Evolutionary conservation across 2,113 vertebrate species (phyloP).

Genomic region (Pseudorhombus dupliciocellatus): DNA sequence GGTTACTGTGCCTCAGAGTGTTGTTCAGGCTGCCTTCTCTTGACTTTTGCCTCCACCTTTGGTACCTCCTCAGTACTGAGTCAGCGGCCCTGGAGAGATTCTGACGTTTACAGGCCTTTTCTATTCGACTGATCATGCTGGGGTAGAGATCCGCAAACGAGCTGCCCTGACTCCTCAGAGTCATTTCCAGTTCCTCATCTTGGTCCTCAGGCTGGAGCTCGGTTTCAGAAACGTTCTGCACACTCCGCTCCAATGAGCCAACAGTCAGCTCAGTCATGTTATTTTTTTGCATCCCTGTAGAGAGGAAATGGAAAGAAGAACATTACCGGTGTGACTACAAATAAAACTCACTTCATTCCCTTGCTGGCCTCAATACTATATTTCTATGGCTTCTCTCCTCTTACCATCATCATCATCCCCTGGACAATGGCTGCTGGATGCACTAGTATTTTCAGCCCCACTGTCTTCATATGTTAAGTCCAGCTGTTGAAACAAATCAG

Average conservation of each 20-base stretch:
- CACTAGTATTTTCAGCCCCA: not conserved
- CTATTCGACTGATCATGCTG: conserved; percentile 72
- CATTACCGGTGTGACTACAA: not conserved
- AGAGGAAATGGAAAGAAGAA: not conserved
- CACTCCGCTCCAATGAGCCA: conserved; percentile 36
- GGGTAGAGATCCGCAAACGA: conserved; percentile 76
- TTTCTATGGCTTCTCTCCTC: not conserved
- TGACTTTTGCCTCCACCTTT: conserved; percentile 53
- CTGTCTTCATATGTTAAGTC: not conserved
- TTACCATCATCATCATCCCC: conserved; percentile 26
- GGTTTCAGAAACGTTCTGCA: not conserved
- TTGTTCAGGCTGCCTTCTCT: conserved; percentile 18
- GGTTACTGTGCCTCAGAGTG: not conserved
- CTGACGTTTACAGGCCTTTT: conserved; percentile 55
- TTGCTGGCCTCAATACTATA: too few relatives aligned
- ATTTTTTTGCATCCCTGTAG: conserved; percentile 36
- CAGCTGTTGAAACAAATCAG: conserved; percentile 36
- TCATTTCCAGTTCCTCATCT: conserved; percentile 72
- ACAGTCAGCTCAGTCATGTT: conserved; percentile 13
- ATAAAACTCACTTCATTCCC: not conserved
- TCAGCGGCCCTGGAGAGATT: conserved; percentile 47
- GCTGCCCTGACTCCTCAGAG: conserved; percentile 62
- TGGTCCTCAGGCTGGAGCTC: conserved; percentile 64
- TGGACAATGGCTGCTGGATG: not conserved
- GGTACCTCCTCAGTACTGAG: conserved; percentile 73